phyloP scores from a whole-genome alignment of 2,113 vertebrate species.

The Oryzias curvinotus region DNA sequence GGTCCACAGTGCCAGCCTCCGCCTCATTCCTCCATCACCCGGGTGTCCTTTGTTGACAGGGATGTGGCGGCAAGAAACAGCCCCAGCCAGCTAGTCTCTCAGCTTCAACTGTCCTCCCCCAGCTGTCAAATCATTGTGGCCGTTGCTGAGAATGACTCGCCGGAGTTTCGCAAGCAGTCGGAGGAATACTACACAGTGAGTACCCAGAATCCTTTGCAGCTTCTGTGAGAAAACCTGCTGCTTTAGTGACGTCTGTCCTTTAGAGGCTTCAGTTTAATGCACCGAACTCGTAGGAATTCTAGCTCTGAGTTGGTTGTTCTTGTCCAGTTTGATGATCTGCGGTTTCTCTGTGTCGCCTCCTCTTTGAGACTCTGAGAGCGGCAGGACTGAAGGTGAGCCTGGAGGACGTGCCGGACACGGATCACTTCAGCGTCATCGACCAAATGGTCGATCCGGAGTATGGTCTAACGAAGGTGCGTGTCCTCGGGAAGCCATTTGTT shows the following conservation, averaged over 20 bases:
- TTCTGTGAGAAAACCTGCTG: background rate
- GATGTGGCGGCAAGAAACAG: slow-evolving; percentile 88
- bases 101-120: slow-evolving; percentile 29
- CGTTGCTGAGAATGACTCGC: slow-evolving; percentile 86
- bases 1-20: slow-evolving; percentile 16
- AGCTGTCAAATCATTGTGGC: slow-evolving; percentile 78
- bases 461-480: slow-evolving; percentile 73
- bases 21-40: slow-evolving; percentile 29
- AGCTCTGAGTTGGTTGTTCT: background rate
- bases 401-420: slow-evolving; percentile 74
- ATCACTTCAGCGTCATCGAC: slow-evolving; percentile 79
- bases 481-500: background rate
- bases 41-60: slow-evolving; percentile 70
- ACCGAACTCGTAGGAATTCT: background rate
- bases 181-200: slow-evolving; percentile 83
- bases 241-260: background rate
- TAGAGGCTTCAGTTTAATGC: too few relatives aligned
- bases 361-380: slow-evolving; percentile 57
- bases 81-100: slow-evolving; percentile 75
- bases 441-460: slow-evolving; percentile 73
- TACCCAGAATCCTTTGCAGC: background rate
- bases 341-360: background rate
- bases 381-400: slow-evolving; percentile 69
- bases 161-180: slow-evolving; percentile 87
- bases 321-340: background rate